Evolutionary conservation across 2,113 vertebrate species (phyloP).

Genomic region (Ageneiosus marmoratus): DNA sequence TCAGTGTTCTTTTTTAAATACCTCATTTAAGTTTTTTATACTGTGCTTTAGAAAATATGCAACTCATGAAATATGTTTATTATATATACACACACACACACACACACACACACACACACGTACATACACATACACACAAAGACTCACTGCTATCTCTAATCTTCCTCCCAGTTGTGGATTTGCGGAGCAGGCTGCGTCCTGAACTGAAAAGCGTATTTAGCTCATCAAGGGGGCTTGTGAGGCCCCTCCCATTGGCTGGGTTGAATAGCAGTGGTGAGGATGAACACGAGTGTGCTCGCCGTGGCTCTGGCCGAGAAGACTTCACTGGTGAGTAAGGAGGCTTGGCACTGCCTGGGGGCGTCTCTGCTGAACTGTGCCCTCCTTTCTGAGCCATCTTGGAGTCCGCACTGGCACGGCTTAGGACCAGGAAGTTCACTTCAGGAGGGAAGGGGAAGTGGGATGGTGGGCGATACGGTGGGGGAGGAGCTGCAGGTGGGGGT

Average conservation of each 20-base stretch:
- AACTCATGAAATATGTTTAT: too few relatives aligned
- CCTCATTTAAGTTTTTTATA: too few relatives aligned
- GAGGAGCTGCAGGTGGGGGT: conserved; percentile 72
- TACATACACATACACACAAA: conserved; percentile 1
- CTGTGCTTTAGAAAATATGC: too few relatives aligned
- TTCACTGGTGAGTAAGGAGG: conserved; percentile 82
- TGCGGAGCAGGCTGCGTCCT: conserved; percentile 86
- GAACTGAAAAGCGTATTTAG: conserved; percentile 92
- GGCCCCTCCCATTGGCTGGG: conserved; percentile 79
- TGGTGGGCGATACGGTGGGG: conserved; percentile 79
- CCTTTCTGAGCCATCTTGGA: conserved; percentile 69
- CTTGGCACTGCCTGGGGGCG: conserved; percentile 71
- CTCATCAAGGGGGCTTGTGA: conserved; percentile 93
- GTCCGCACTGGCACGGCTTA: conserved; percentile 72
- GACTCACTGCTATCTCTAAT: conserved; percentile 87
- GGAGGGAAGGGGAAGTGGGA: conserved; percentile 85
- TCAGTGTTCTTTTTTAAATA: too few relatives aligned
- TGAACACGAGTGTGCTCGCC: conserved; percentile 78
- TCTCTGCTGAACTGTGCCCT: conserved; percentile 64
- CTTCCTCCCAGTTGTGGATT: conserved; percentile 84
- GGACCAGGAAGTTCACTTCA: conserved; percentile 71
- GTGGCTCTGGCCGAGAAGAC: conserved; percentile 76
- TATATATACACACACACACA: neutral
- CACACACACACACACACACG: neutral
- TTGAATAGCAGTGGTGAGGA: conserved; percentile 82